phyloP scores from a whole-genome alignment of 2,113 vertebrate species.

The Sapajus apella region DNA sequence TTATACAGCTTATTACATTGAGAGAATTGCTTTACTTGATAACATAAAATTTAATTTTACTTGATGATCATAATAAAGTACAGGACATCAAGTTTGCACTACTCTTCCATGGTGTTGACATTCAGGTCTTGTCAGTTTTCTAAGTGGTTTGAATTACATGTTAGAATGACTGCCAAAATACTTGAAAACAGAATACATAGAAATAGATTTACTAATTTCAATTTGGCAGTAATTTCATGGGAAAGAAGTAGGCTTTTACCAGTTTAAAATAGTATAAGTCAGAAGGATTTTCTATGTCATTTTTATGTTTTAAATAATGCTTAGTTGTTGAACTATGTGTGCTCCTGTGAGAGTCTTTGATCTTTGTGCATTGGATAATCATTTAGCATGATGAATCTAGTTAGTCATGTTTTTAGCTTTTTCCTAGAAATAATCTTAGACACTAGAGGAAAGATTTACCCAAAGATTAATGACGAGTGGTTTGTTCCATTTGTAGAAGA shows the following conservation, averaged over 20 bases:
- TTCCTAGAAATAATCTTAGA: constrained; percentile 6
- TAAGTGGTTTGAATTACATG: constrained; percentile 25
- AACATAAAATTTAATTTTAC: constrained; percentile 35
- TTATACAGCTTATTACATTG: background rate
- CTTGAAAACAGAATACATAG: constrained; percentile 30
- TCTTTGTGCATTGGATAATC: background rate
- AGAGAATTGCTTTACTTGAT: background rate
- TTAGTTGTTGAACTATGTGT: background rate
- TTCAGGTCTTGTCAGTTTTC: background rate
- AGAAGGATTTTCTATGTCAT: background rate
- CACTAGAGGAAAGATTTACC: background rate
- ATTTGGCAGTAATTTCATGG: background rate
- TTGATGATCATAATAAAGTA: constrained; percentile 15
- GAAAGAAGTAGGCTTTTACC: background rate
- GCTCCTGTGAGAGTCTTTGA: background rate
- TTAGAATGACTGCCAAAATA: constrained; percentile 7
- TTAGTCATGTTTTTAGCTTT: background rate
- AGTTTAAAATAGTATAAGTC: background rate
- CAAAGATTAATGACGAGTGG: background rate
- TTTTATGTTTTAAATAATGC: constrained; percentile 24
- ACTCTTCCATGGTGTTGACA: background rate
- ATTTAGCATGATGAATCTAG: background rate
- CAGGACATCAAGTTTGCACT: background rate
- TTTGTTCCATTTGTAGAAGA: background rate
- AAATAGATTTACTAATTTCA: constrained; percentile 19